Percentiles rank a stretch among this genome's conserved stretches.
Evolutionary conservation across 1,140 invertebrate genomes (phyloP).

Genomic region (Hypothenemus hampei): DNA sequence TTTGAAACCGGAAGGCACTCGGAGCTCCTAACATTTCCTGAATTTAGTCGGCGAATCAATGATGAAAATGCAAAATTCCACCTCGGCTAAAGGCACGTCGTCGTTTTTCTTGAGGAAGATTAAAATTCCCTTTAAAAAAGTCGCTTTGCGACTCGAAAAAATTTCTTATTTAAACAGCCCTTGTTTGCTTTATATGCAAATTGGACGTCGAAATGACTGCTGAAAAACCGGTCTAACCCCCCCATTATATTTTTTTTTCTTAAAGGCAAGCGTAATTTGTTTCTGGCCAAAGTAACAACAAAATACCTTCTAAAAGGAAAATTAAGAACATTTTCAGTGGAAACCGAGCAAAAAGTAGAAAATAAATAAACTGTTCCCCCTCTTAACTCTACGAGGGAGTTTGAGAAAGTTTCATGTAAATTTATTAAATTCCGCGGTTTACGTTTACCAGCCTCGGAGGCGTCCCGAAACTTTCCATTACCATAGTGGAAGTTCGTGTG

Average conservation of each 20-base stretch:
- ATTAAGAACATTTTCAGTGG: too few species aligned
- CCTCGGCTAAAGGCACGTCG: neutral
- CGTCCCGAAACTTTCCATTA: too few species aligned
- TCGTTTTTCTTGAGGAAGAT: neutral
- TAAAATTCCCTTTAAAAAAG: constrained; percentile 1
- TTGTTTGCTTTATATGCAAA: constrained; percentile 4
- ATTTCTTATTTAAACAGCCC: neutral
- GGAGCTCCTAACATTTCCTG: constrained; percentile 38
- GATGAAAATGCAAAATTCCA: constrained; percentile 29
- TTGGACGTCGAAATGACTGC: constrained; percentile 1
- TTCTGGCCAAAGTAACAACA: too few species aligned
- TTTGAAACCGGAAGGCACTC: constrained; percentile 37
- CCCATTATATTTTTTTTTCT: neutral
- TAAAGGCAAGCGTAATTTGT: neutral
- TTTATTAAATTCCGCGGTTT: too few species aligned
- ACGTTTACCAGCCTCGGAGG: too few species aligned
- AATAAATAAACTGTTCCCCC: too few species aligned
- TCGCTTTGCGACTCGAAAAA: neutral
- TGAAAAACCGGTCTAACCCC: too few species aligned
- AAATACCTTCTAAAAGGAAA: too few species aligned
- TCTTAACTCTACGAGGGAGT: too few species aligned
- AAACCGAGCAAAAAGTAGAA: too few species aligned
- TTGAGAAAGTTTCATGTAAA: too few species aligned
- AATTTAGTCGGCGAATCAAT: constrained; percentile 36
- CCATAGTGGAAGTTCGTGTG: too few species aligned